Evolutionary conservation across 2,113 vertebrate genomes (phyloP).

Genomic region (Brachyhypopomus occidentalis): DNA sequence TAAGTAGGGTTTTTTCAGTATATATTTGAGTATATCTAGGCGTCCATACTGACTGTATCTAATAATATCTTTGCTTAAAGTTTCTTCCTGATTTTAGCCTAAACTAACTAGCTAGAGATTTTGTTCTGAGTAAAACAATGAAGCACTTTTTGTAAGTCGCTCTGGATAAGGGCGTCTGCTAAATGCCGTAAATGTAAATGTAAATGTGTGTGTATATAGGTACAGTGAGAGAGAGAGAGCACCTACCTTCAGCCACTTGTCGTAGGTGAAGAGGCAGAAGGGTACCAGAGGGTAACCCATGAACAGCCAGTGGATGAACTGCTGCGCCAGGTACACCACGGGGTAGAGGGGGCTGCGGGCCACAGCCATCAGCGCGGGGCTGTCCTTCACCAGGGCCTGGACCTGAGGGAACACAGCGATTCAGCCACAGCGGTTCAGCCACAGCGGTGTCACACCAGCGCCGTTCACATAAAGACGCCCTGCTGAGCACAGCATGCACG

Average conservation of each 20-base stretch:
- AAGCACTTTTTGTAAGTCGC: too few species aligned
- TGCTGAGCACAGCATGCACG: not conserved
- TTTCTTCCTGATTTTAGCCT: too few species aligned
- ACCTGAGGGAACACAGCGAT: conserved; percentile 66
- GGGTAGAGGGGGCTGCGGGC: conserved; percentile 78
- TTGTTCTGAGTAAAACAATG: too few species aligned
- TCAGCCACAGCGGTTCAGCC: not conserved
- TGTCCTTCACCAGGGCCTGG: conserved; percentile 80
- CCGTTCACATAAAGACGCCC: not conserved
- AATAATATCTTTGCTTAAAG: too few species aligned
- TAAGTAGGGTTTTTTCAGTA: too few species aligned
- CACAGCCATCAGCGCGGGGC: conserved; percentile 76
- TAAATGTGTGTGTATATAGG: too few species aligned
- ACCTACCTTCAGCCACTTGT: conserved; percentile 93
- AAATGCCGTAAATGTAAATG: too few species aligned
- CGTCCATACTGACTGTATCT: too few species aligned
- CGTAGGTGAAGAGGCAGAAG: conserved; percentile 94
- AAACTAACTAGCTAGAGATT: too few species aligned
- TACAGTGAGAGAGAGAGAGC: not conserved
- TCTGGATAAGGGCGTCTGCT: too few species aligned
- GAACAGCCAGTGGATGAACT: conserved; percentile 92
- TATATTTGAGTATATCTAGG: too few species aligned
- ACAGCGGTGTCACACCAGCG: too few species aligned
- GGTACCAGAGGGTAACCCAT: conserved; percentile 93
- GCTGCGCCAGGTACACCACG: conserved; percentile 85